Base-by-base conservation (phyloP, 2,797 vertebrate genomes). In the Darevskia mixta region DNA sequence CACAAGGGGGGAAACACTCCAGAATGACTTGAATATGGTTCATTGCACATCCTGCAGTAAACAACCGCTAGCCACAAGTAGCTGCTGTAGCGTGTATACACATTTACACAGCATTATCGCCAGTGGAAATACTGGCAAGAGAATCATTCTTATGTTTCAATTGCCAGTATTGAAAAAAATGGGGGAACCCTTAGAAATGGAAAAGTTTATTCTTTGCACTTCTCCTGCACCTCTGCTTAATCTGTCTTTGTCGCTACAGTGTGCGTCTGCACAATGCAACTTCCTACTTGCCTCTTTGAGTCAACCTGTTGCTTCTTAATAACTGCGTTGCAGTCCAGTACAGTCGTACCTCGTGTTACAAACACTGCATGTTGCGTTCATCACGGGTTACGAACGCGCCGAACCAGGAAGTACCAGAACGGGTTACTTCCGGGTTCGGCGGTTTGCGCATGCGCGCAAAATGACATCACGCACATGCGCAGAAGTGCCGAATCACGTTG, bases 1-100 rank as follows among this genome's bases (percentile, higher is more conserved):
- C 89, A 88, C 86, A 88, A 91, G 76, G 72, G 78, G 45, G 41
- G 86, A 94, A 92, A 88, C 5, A 45, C 45, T 92, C 91, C 92
- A 88, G 71, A 90, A 66, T 5, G 89, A 90, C 79, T 94, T 25
- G 32, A 94, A 73, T 77, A 76, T 80, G 88, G 89, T 92, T 91
- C 92, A 89, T 82, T 85, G 88, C 86, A 86, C 1, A 89, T 83
- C 75, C 89, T 93, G 79, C 73, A 80, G 55, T 66, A 92, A 91
- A 43, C 1, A 85, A 49, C 90, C 92, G 76, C 20, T 92, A 94
- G 49, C 88, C 49, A 58, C 77, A 89, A 95, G 18, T 86, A 58
- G 67, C 35, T 69, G 75, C 75, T 79, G 13, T 8, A 61, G 43
- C 32, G 35, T 55, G 10, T 83, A 81, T 29, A 87, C 61, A 89